Conservation (phyloP, 2,113 vertebrate genomes). For the Ciconia stormi region DNA sequence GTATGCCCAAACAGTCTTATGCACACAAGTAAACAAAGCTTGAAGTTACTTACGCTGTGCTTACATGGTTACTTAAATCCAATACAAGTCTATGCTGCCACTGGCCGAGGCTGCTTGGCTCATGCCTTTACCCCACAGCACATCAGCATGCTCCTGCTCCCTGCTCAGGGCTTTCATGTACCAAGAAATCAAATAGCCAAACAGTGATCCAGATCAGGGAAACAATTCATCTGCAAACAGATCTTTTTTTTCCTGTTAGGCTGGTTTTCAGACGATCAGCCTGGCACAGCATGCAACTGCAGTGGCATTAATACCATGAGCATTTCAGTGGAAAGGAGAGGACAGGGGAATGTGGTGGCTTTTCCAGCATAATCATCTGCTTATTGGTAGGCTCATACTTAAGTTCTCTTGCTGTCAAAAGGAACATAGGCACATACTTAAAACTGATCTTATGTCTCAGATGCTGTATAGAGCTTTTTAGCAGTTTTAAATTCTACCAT, state of each 20-base stretch:
- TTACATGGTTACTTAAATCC: not conserved
- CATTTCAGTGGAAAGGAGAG: not conserved
- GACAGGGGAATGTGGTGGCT: not conserved
- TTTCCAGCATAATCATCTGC: not conserved
- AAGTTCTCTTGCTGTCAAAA: not conserved
- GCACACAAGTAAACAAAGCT: not conserved
- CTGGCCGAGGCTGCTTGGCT: not conserved
- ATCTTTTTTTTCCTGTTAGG: not conserved
- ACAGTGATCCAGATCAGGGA: not conserved
- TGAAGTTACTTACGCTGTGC: not conserved
- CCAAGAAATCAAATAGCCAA: not conserved
- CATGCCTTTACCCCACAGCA: not conserved
- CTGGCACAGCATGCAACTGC: not conserved
- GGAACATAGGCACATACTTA: not conserved
- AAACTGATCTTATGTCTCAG: not conserved
- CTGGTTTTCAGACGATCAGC: not conserved
- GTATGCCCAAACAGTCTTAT: not conserved
- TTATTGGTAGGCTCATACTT: not conserved
- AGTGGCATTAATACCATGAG: not conserved
- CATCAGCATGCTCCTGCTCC: not conserved
- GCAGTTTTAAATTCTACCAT: not conserved
- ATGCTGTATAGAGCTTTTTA: not conserved
- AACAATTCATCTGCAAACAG: not conserved
- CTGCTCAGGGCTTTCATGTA: not conserved
- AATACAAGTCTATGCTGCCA: not conserved